A percentile compares a stretch with the other conserved stretches of the same genome.
Evolutionary conservation across 2,888 invertebrate genomes (phyloP).

Genomic region (Hipparchia sbordonii): DNA sequence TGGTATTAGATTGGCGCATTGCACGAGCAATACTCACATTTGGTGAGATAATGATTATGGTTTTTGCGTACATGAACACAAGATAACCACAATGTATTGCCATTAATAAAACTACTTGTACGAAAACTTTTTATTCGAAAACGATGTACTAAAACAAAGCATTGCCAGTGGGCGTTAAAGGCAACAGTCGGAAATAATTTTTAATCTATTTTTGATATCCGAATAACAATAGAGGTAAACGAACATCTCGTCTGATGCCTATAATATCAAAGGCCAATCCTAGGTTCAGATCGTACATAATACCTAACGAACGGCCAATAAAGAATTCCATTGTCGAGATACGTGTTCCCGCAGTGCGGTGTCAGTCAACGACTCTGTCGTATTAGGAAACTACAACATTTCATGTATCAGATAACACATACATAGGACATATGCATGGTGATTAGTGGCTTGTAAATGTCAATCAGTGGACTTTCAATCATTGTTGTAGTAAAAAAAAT

Average conservation of each 20-base stretch:
- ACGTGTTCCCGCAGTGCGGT: conserved; percentile 53
- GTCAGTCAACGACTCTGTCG: conserved; percentile 65
- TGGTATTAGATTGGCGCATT: neutral
- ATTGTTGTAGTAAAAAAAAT: conserved; percentile 50
- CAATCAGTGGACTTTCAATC: conserved; percentile 64
- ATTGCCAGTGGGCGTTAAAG: conserved; percentile 41
- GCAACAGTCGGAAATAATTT: conserved; percentile 38
- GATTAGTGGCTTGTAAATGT: conserved; percentile 67
- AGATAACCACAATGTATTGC: neutral
- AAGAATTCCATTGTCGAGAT: conserved; percentile 64
- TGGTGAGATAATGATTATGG: neutral
- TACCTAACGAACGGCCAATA: conserved; percentile 58
- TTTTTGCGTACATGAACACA: neutral
- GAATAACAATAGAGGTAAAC: conserved; percentile 67
- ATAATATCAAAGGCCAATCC: conserved; percentile 57
- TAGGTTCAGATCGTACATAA: conserved; percentile 60
- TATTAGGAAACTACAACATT: conserved; percentile 63
- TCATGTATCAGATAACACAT: conserved; percentile 72
- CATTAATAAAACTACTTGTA: neutral
- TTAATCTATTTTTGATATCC: conserved; percentile 44
- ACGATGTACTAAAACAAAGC: conserved; percentile 3
- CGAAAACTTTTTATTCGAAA: neutral
- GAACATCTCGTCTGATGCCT: conserved; percentile 51
- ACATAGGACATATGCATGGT: conserved; percentile 62
- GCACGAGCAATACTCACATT: neutral